Evolutionary conservation across 2,888 invertebrate genomes (phyloP), one percentile per base, ranked within the genome.

Genomic region (Acanthacorydalis orientalis): DNA sequence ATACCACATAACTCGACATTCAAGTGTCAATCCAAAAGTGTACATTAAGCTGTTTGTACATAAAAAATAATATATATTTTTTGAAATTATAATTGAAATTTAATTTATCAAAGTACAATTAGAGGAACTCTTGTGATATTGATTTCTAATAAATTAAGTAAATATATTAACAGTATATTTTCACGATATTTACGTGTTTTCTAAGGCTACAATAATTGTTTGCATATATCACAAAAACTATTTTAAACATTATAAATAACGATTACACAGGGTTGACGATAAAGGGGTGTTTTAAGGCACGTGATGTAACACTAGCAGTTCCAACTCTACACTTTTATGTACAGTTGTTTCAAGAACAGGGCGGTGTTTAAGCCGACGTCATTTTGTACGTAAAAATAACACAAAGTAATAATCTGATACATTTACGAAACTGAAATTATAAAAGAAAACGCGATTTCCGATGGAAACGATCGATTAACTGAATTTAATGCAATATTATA

Each of bases 281-380:
- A 31, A 14, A 34, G 32, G 43, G 43, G 43, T 43, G 43, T 43
- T 46, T 23, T 31, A 42, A 43, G 43, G 35, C 47, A 47, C 46
- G 47, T 47, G 47, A 47, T 39, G 47, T 47, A 47, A 47, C 23
- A 42, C 34, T 31, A 43, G 42, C 42, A 40, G 23, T 47, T 47
- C 47, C 47, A 47, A 47, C 47, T 37, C 43, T 43, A 43, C 47
- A 43, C 37, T 15, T 33, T 43, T 23, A 23, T 42, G 12, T 47
- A 41, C 41, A 41, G 42, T 40, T 42, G 14, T 46, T 39, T 35
- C 35, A 46, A 40, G 40, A 43, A 31, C 12, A 47, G 47, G 47
- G 47, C 47, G 47, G 47, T 47, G 47, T 37, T 47, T 46, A 39
- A 10, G 14, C 37, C 23, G 23, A 23, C 23, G 23, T 23, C 23